These are phyloP conservation scores for Regulus satrapa DNA, from an alignment of 2,113 vertebrate genomes.

Conservation along the genomic window DNA sequence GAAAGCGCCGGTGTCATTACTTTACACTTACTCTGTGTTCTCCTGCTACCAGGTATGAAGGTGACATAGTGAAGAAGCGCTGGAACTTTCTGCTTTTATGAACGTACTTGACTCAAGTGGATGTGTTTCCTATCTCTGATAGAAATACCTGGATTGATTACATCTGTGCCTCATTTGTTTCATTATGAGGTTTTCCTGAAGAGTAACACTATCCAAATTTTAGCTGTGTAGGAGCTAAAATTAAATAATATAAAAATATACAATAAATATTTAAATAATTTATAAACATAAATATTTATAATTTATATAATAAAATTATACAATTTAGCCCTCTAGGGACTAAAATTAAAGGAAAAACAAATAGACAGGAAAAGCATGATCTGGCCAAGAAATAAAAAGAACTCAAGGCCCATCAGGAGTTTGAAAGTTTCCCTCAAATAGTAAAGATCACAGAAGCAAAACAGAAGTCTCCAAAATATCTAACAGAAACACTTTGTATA, in stretches of 20 bases:
- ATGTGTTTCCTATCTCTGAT: not conserved
- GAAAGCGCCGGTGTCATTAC: not conserved
- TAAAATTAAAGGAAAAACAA: not conserved
- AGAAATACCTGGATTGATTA: not conserved
- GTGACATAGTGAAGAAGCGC: accelerated
- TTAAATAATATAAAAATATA: not conserved
- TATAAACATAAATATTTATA: not conserved
- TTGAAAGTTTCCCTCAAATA: not conserved
- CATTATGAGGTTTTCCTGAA: not conserved
- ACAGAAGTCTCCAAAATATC: not conserved
- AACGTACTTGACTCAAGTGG: not conserved
- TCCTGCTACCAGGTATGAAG: accelerated
- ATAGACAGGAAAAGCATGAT: not conserved
- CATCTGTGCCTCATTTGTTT: not conserved
- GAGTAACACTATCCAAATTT: not conserved
- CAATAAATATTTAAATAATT: not conserved
- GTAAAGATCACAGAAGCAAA: not conserved
- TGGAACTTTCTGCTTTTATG: not conserved
- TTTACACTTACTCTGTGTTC: not conserved
- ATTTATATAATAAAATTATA: no score
- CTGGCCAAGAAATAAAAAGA: not conserved
- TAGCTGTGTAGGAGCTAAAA: not conserved
- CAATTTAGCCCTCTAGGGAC: not conserved
- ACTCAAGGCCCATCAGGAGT: not conserved
- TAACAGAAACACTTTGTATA: not conserved